Conservation (phyloP, 2,113 vertebrate genomes). For the Arenaria interpres region DNA sequence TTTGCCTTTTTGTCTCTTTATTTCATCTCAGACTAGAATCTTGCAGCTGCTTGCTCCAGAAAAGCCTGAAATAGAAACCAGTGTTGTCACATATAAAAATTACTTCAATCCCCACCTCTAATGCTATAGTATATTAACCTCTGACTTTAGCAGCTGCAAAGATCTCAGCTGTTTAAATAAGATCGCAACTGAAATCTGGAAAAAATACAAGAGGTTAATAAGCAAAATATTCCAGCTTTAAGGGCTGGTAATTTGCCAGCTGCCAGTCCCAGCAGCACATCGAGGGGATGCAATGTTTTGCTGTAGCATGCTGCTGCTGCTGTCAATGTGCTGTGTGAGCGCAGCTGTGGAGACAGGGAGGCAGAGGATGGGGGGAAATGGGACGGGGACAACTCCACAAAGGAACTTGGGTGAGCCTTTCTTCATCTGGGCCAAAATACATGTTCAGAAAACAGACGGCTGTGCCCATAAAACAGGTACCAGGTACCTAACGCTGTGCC, state of each 20-base stretch:
- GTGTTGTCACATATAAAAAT: not conserved
- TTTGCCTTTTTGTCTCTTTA: not conserved
- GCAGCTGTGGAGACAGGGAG: not conserved
- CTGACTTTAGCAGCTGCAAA: not conserved
- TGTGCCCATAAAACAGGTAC: not conserved
- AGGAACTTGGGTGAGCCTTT: not conserved
- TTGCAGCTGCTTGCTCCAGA: not conserved
- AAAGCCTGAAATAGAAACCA: not conserved
- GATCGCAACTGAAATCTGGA: not conserved
- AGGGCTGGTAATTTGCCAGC: not conserved
- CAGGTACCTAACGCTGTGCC: not conserved
- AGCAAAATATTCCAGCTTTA: not conserved
- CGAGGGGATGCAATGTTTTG: not conserved
- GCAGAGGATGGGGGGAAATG: not conserved
- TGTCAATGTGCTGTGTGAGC: accelerated
- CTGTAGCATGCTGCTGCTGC: not conserved
- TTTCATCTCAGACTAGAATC: not conserved
- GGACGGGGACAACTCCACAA: not conserved
- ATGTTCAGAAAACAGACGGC: not conserved
- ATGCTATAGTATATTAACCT: not conserved
- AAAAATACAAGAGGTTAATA: not conserved
- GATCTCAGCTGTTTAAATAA: not conserved
- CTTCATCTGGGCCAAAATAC: not conserved
- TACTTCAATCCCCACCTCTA: not conserved
- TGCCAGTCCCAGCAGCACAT: not conserved